These are phyloP conservation scores for Caloenas nicobarica DNA, from an alignment of 2,113 vertebrate genomes.

Conservation along the genomic window DNA sequence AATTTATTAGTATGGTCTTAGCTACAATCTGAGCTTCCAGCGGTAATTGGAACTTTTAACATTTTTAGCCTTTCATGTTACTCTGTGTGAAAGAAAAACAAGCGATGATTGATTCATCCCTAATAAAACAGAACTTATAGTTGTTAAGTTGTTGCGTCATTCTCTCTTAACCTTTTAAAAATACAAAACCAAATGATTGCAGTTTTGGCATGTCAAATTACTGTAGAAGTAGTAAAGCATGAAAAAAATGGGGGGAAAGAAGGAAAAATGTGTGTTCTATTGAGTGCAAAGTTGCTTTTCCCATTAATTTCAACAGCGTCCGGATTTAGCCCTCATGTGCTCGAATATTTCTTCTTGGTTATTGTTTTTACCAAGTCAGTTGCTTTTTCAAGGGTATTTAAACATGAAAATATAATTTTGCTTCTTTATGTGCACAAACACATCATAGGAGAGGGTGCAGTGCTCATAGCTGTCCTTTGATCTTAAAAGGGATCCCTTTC, in stretches of 20 bases:
- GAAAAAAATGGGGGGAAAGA: not conserved
- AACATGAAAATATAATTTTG: not conserved
- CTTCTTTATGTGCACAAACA: not conserved
- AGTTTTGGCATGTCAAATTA: not conserved
- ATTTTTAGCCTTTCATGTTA: not conserved
- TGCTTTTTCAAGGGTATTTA: not conserved
- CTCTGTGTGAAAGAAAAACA: not conserved
- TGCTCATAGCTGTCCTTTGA: not conserved
- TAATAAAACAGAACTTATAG: not conserved
- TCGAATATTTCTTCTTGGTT: not conserved
- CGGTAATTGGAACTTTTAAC: not conserved
- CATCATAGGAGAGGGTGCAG: not conserved
- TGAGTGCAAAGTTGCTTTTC: not conserved
- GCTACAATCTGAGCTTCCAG: not conserved
- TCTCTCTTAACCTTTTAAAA: not conserved
- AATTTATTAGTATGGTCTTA: fast-evolving
- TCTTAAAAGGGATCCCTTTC: not conserved
- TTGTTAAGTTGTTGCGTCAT: not conserved
- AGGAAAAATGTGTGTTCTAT: not conserved
- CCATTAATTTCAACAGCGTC: not conserved
- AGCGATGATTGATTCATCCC: not conserved
- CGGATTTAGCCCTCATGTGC: not conserved
- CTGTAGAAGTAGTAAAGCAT: not conserved
- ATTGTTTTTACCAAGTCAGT: not conserved
- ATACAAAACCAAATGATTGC: not conserved